Conservation (phyloP, 2,888 invertebrate species). For the Nephrocerus scutellatus region DNA sequence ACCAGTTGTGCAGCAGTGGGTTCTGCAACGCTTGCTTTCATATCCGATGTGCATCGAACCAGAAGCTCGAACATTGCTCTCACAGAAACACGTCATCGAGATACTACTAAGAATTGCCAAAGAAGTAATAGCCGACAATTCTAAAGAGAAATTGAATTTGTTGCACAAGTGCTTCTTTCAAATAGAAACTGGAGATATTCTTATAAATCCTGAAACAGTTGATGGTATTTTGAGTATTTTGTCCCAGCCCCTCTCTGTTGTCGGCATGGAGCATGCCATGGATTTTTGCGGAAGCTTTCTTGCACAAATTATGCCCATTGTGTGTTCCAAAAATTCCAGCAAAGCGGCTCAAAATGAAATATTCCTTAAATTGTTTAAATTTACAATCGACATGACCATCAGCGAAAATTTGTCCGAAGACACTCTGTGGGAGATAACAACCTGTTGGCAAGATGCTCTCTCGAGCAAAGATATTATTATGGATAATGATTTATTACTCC, state of each 20-base stretch:
- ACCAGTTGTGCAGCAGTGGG: conserved; percentile 33
- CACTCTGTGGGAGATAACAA: conserved; percentile 53
- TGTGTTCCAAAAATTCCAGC: conserved; percentile 48
- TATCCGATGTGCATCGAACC: conserved; percentile 43
- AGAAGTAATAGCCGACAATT: conserved; percentile 32
- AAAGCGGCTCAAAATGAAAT: conserved; percentile 45
- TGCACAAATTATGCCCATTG: conserved; percentile 50
- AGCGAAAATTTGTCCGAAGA: conserved; percentile 44
- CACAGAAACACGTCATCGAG: conserved; percentile 29
- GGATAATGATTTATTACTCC: conserved; percentile 27
- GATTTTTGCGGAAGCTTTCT: conserved; percentile 52
- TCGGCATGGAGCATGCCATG: conserved; percentile 29
- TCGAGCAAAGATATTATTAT: conserved; percentile 40
- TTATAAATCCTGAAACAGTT: conserved; percentile 38
- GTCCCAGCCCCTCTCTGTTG: conserved; percentile 30
- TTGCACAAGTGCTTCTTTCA: conserved; percentile 47
- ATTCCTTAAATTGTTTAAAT: conserved; percentile 48
- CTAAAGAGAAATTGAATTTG: conserved; percentile 38
- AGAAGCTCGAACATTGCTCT: conserved; percentile 35
- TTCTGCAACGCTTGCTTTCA: conserved; percentile 41
- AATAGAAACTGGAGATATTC: conserved; percentile 41
- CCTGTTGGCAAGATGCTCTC: conserved; percentile 55
- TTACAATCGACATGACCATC: conserved; percentile 44
- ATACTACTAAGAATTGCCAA: conserved; percentile 36
- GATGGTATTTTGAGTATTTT: conserved; percentile 39